Evolutionary conservation across 2,797 vertebrate genomes (phyloP).

Genomic region (Alectoris magna): DNA sequence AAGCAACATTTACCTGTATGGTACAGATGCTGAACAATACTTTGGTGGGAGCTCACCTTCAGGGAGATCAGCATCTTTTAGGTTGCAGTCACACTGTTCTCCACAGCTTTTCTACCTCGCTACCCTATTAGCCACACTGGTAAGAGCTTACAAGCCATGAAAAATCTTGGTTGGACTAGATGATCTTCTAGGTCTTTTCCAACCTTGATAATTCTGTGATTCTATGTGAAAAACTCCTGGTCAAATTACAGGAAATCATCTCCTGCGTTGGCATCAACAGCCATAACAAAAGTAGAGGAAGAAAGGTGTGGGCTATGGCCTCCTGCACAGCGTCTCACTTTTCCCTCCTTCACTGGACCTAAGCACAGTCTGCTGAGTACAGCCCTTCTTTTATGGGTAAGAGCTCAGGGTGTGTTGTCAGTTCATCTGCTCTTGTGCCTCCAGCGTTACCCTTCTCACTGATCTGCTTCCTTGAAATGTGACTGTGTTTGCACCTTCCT

Average conservation of each 20-base stretch:
- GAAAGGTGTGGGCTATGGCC: background rate
- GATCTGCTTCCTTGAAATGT: rapidly evolving
- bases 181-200: too few relatives aligned
- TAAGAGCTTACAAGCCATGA: background rate
- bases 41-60: background rate
- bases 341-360: background rate
- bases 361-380: background rate
- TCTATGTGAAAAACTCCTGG: too few relatives aligned
- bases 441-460: background rate
- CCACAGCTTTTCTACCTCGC: background rate
- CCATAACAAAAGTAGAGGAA: background rate
- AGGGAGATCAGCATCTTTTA: background rate
- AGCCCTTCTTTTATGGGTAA: background rate
- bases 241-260: background rate
- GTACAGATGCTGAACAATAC: background rate
- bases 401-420: too few relatives aligned
- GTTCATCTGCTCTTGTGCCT: background rate
- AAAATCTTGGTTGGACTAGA: too few relatives aligned
- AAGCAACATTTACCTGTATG: background rate
- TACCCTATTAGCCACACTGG: background rate
- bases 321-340: background rate
- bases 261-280: background rate
- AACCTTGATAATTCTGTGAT: too few relatives aligned
- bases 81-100: background rate
- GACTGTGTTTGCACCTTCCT: background rate